Evolutionary conservation across 2,888 invertebrate species (phyloP).

Genomic region (Lycaena phlaeas): DNA sequence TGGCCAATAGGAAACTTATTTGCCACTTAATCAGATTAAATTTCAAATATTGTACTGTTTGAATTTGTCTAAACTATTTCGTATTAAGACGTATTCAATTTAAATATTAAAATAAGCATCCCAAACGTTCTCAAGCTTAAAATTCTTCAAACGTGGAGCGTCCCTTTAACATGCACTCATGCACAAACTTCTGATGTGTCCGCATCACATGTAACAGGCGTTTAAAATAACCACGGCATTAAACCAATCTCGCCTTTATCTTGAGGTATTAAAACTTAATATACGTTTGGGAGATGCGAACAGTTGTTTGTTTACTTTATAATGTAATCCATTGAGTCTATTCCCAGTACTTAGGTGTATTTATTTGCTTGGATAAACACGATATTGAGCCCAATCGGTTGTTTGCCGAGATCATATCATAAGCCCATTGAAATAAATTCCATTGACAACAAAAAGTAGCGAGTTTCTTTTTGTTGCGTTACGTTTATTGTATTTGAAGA

Average conservation of each 20-base stretch:
- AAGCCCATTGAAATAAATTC: slow-evolving; percentile 1
- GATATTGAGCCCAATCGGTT: slow-evolving; percentile 14
- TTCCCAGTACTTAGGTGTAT: slow-evolving; percentile 28
- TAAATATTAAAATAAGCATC: too few relatives aligned
- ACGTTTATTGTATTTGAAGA: too few relatives aligned
- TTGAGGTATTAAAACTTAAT: slow-evolving; percentile 7
- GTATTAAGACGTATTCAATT: not conserved
- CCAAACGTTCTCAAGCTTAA: not conserved
- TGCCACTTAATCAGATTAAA: too few relatives aligned
- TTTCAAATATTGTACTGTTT: too few relatives aligned
- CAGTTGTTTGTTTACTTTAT: slow-evolving; percentile 28
- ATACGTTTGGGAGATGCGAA: slow-evolving; percentile 6
- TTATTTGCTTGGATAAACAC: slow-evolving; percentile 32
- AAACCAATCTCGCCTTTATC: slow-evolving; percentile 11
- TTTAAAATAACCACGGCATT: slow-evolving; percentile 33
- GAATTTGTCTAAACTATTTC: too few relatives aligned
- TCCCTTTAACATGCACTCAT: slow-evolving; percentile 40
- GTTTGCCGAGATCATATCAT: slow-evolving; percentile 9
- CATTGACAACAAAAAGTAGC: slow-evolving; percentile 2
- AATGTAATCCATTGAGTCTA: slow-evolving; percentile 28
- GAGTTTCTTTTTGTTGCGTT: not conserved
- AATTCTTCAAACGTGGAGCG: slow-evolving; percentile 17
- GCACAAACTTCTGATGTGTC: slow-evolving; percentile 53
- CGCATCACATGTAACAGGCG: slow-evolving; percentile 50
- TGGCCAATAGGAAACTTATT: too few relatives aligned